A percentile compares a stretch with the other conserved stretches of the same genome.
These are phyloP conservation scores for Polia nebulosa DNA, from an alignment of 2,888 invertebrate genomes.

Conservation along the genomic window DNA sequence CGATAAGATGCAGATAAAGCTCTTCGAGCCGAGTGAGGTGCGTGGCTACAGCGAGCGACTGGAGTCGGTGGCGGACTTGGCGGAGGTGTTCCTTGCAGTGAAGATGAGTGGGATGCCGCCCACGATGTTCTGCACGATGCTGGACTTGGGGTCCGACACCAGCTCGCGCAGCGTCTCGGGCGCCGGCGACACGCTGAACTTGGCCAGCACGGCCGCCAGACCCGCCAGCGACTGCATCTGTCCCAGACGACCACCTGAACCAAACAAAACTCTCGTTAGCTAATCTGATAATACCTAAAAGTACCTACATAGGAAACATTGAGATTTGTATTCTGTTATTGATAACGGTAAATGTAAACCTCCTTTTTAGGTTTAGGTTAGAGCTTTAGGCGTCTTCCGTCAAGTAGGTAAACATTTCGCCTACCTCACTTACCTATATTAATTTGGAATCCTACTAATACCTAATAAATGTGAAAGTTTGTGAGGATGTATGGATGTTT, in stretches of 20 bases:
- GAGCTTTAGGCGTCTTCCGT: background rate
- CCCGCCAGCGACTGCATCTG: constrained; percentile 84
- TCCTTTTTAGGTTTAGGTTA: background rate
- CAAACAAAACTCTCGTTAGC: constrained; percentile 7
- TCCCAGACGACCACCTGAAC: constrained; percentile 80
- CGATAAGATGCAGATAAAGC: background rate
- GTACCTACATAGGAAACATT: constrained; percentile 2
- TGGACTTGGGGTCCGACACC: constrained; percentile 71
- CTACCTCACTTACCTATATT: too few species aligned
- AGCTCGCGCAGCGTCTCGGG: constrained; percentile 67
- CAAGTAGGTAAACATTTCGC: background rate
- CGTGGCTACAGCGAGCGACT: constrained; percentile 38
- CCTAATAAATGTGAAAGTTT: too few species aligned
- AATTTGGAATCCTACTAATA: too few species aligned
- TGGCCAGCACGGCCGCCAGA: constrained; percentile 79
- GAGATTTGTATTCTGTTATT: background rate
- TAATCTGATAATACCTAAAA: background rate
- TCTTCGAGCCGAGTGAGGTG: background rate
- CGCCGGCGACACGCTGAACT: constrained; percentile 78
- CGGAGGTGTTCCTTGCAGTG: constrained; percentile 12
- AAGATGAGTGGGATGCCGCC: constrained; percentile 77
- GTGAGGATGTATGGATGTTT: too few species aligned
- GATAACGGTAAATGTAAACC: background rate
- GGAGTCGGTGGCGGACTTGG: background rate
- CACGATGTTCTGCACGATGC: constrained; percentile 76